Evolutionary conservation across 2,797 vertebrate genomes (phyloP).

Genomic region (Epinephelus awoara): DNA sequence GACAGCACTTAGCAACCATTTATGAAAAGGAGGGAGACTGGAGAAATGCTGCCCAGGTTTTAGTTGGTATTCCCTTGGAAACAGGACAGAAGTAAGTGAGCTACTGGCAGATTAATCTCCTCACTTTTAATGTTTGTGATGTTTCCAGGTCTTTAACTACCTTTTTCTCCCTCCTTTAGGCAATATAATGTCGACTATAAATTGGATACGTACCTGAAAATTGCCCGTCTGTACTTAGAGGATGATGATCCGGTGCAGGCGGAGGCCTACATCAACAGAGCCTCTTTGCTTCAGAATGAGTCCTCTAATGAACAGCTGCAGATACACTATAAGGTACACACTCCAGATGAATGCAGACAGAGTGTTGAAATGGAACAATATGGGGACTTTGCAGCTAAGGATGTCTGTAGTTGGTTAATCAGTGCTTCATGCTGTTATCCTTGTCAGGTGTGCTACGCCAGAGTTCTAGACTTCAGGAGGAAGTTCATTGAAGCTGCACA

Average conservation of each 20-base stretch:
- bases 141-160: neutral
- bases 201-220: slow-evolving; percentile 98
- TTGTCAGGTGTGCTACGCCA: slow-evolving; percentile 95
- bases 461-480: slow-evolving; percentile 97
- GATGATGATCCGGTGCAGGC: slow-evolving; percentile 98
- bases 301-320: slow-evolving; percentile 98
- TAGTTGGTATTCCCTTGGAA: slow-evolving; percentile 98
- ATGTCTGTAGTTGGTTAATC: neutral
- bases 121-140: neutral
- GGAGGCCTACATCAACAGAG: slow-evolving; percentile 98
- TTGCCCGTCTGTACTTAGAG: slow-evolving; percentile 96
- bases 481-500: slow-evolving; percentile 99
- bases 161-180: slow-evolving; percentile 74
- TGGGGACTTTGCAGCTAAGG: neutral
- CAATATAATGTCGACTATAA: slow-evolving; percentile 99
- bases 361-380: neutral
- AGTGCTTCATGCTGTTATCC: neutral
- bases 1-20: slow-evolving; percentile 97
- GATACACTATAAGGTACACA: slow-evolving; percentile 96
- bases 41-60: slow-evolving; percentile 98
- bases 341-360: neutral
- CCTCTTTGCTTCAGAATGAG: slow-evolving; percentile 97
- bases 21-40: slow-evolving; percentile 99
- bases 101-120: neutral
- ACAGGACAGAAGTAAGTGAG: slow-evolving; percentile 95